Base-by-base conservation (phyloP, 1,140 invertebrate species). In the Agraylea sexmaculata region DNA sequence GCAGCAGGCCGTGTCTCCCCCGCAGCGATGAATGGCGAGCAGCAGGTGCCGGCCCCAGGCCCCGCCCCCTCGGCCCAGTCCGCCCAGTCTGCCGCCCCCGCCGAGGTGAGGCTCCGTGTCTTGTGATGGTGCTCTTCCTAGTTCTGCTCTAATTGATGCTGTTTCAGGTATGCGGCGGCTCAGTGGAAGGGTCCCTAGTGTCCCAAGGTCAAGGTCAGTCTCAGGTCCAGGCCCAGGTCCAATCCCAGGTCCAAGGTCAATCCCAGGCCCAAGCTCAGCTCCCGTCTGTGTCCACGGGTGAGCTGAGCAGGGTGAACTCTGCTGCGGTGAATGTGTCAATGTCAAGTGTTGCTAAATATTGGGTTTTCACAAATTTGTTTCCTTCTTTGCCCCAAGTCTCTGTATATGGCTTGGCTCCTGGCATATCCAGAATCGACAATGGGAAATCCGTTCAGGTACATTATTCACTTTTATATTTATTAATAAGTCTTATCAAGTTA, bases 351-450 rank as follows among this genome's bases (percentile, higher is more conserved):
- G 73, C 73, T 21, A 77, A 77, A 54, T 77, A 75, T 52, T 76
- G 73, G 73, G 73, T 77, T 46, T 65, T 77, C 54, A 76, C 73
- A 36, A 77, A 75, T 62, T 57, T 77, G 34, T 69, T 77, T 51
- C 73, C 73, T 15, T 71, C 71, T 7, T 60, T 76, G 51, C 71
- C 73, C 22, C 74, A 77, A 62, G 73, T 76, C 17, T 71, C 70
- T n/a, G 69, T 73, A 18, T 73, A 73, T 51, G 70, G 70, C 7
- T 50, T 73, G 31, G 68, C 70, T n/a, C 50, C 61, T 2, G 67
- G 66, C 31, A 42, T 60, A n/a, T 52, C 64, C 4, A 57, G 64
- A 28, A 62, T 66, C 47, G 71, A 73, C 58, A 70, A 71, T 61
- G 69, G 69, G 43, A 74, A 74, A 59, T 59, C 71, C 33, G 59